Base-by-base conservation (phyloP, 2,113 vertebrate genomes). In the Burhinus oedicnemus region DNA sequence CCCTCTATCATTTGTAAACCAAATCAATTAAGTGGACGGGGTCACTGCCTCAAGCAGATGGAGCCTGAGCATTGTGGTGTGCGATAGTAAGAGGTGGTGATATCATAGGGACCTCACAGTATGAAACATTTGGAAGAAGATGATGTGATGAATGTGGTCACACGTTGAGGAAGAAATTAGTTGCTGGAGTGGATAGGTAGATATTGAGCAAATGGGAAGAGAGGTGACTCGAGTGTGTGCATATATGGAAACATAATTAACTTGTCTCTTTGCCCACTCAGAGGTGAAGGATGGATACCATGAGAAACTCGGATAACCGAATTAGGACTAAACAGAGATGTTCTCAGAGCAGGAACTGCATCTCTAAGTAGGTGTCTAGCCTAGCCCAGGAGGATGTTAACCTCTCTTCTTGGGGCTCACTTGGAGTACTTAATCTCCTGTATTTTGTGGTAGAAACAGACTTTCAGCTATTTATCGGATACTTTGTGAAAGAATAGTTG, bases 101-200 rank as follows among this genome's bases (percentile, higher is more conserved):
- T 71, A 42, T 4, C 20, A 1, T 18, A 15, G 60, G n/a, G 52
- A 36, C 10, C 15, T 76, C 11, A 32, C 23, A 30, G 14, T 3
- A 27, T 6, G 47, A 68, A 76, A 54, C 16, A 3, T 4, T 54
- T 11, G 19, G 71, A 70, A n/a, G 57, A 42, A 15, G 69, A 18
- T 0, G 3, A 6, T 4, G 8, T 32, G 25, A 76, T 38, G 52
- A 83, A 80, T 0, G 1, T 26, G 32, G 30, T 25, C 29, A 6
- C 10, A 4, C 8, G 1, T 52, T 62, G 3, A 29, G 61, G 60
- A 71, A 66, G 42, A 64, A 81, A 26, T 42, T 0, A 1, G 34
- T 34, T 45, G 29, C 20, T 52, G 58, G 9, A 78, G 49, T 34
- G 27, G 42, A 22, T n/a, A 22, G 26, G 30, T 26, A 27, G 60